Evolutionary conservation across 2,888 invertebrate genomes (phyloP).

Genomic region (Macaria notata): DNA sequence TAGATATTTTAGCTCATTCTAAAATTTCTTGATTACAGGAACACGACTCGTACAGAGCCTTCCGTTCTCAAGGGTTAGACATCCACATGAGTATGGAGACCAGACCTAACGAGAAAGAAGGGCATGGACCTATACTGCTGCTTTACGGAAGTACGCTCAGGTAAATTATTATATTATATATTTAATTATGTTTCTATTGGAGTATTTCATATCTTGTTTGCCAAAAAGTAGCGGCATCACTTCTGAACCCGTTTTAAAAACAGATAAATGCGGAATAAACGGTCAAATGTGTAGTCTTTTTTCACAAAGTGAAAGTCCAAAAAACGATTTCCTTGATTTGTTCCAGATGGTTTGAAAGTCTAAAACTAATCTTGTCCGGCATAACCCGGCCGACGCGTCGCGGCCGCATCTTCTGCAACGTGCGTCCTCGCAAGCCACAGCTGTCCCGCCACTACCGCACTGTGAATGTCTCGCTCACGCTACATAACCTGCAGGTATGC

Average conservation of each 20-base stretch:
- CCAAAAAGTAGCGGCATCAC: no score
- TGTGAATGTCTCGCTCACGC: slow-evolving; percentile 91
- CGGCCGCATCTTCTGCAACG: slow-evolving; percentile 93
- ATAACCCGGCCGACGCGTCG: slow-evolving; percentile 97
- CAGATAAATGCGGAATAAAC: no score
- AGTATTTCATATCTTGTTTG: no score
- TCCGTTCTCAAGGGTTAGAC: slow-evolving; percentile 84
- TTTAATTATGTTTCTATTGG: no score
- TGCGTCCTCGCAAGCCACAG: slow-evolving; percentile 93
- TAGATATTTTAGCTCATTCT: no score
- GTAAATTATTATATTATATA: no score
- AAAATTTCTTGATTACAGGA: slow-evolving; percentile 84
- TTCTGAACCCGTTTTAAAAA: no score
- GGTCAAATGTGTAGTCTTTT: no score
- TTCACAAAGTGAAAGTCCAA: no score
- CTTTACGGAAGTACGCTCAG: slow-evolving; percentile 96
- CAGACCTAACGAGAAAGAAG: slow-evolving; percentile 74
- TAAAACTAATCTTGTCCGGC: slow-evolving; percentile 95
- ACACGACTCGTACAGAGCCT: slow-evolving; percentile 97
- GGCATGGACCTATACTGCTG: slow-evolving; percentile 88
- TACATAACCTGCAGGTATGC: slow-evolving; percentile 89
- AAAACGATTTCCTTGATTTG: background rate
- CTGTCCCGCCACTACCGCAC: slow-evolving; percentile 96
- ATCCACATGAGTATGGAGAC: slow-evolving; percentile 74
- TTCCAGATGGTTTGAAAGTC: slow-evolving; percentile 94